Conservation (phyloP, 2,888 invertebrate genomes). For the Dichetophora obliterata region DNA sequence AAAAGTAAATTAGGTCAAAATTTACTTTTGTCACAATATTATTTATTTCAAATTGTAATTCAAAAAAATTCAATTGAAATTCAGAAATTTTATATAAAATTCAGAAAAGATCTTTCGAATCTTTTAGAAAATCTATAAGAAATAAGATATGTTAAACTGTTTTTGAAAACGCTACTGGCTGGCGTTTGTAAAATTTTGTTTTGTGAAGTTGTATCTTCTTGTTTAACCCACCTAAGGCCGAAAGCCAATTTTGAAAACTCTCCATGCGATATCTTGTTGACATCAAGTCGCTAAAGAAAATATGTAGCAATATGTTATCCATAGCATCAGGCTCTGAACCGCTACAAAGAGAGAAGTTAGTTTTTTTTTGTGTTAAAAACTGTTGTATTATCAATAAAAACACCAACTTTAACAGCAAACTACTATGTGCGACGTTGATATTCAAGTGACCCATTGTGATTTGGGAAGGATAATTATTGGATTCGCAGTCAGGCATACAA, state of each 20-base stretch:
- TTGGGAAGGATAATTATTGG: constrained; percentile 75
- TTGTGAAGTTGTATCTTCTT: no score
- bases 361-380: neutral
- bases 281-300: constrained; percentile 80
- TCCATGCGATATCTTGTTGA: constrained; percentile 77
- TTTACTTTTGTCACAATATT: no score
- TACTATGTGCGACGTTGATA: constrained; percentile 67
- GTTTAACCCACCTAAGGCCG: constrained; percentile 73
- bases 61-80: no score
- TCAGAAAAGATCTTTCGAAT: no score
- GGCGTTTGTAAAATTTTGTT: no score
- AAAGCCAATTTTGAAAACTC: constrained; percentile 79
- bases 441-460: constrained; percentile 75
- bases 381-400: neutral
- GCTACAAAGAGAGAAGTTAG: neutral
- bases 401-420: neutral
- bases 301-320: constrained; percentile 75
- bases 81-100: no score
- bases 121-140: no score
- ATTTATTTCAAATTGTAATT: no score
- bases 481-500: constrained; percentile 77
- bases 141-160: no score
- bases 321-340: neutral
- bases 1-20: no score
- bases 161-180: no score